Conservation (phyloP, 2,113 vertebrate genomes). For the Leucopsar rothschildi region DNA sequence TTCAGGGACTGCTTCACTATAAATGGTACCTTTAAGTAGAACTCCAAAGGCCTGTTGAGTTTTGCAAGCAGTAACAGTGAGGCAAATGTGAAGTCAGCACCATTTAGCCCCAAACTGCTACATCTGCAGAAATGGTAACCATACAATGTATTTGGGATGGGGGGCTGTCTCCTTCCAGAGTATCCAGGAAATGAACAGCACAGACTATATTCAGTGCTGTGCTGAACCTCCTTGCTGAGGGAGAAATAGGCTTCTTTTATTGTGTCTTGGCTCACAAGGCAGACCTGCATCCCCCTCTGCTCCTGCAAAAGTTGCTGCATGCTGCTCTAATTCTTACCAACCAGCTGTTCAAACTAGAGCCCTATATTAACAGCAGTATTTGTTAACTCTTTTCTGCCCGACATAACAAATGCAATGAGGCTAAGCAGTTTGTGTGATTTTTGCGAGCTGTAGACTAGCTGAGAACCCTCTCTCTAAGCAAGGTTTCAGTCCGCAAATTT, state of each 20-base stretch:
- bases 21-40: not conserved
- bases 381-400: not conserved
- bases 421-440: not conserved
- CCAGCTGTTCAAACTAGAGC: not conserved
- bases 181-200: not conserved
- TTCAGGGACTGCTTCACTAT: not conserved
- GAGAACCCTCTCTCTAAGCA: not conserved
- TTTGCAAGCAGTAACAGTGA: not conserved
- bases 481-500: not conserved
- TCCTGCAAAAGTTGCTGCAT: not conserved
- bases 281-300: not conserved
- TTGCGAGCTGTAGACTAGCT: not conserved
- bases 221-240: rapidly evolving
- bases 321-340: not conserved
- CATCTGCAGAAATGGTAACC: not conserved
- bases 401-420: not conserved
- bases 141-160: rapidly evolving
- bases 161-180: not conserved
- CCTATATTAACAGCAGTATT: not conserved
- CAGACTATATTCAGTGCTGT: not conserved
- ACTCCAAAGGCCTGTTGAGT: not conserved
- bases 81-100: not conserved
- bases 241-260: not conserved
- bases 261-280: not conserved
- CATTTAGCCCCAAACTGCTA: not conserved